Evolutionary conservation across 2,113 vertebrate genomes (phyloP), one percentile per base, ranked within the genome.

Genomic region (Forbesichthys agassizii): DNA sequence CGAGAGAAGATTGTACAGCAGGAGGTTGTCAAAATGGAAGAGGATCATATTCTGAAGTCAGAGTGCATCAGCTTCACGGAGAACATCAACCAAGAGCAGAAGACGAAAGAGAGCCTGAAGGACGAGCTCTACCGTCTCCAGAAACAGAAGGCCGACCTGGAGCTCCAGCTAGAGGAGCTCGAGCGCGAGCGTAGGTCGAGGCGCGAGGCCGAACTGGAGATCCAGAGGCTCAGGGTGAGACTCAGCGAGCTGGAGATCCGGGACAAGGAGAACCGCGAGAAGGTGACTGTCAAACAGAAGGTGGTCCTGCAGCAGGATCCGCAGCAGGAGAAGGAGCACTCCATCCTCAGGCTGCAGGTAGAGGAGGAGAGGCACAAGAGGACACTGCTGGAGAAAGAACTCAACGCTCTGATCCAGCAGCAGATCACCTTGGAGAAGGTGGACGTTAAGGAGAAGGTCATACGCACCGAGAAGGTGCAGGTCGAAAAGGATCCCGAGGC

Each of bases 301-400:
- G 96, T 99, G 9, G 95, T 99, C 27, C 90, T 98, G 53, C 95
- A 99, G 88, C 95, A 96, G 84, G 98, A 99, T 81, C 98, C 98
- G 10, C 95, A 96, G 80, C 96, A 99, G 85, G 94, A 97, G 83
- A 95, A 96, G 65, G 98, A 99, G 71, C 94, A 98, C 46, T 93
- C 95, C 8, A 93, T 98, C 53, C 92, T 99, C 52, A 93, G 74
- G 68, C 87, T 96, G 16, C 95, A 99, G 84, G 87, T 98, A 11
- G 95, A 98, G 7, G 96, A 99, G 63, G 98, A 98, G 75, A 92
- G 80, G 67, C 95, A 95, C 86, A 94, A 93, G 68, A 92, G 94
- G 13, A 92, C 93, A 64, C 86, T 95, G 27, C 83, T 98, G n/a
- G 95, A 99, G 82, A 94, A 93, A 0, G 94, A 98, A 67, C 83